Evolutionary conservation across 2,888 invertebrate species (phyloP).

Genomic region (Acrocyrtus sp.): DNA sequence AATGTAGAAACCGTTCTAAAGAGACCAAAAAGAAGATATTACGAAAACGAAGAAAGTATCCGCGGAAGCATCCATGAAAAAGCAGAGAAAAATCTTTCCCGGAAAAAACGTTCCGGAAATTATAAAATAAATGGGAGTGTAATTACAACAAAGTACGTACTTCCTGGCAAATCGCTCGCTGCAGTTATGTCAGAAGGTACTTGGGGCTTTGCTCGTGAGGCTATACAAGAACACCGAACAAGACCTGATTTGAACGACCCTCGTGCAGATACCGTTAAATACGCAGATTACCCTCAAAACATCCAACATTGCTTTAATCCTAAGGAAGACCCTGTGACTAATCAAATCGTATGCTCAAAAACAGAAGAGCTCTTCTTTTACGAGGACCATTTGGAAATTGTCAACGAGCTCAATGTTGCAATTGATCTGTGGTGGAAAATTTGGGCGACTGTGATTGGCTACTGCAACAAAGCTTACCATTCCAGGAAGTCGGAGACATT

Average conservation of each 20-base stretch:
- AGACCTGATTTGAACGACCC: slow-evolving; percentile 24
- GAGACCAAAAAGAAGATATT: no score
- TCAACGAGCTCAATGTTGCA: slow-evolving; percentile 44
- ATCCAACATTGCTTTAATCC: slow-evolving; percentile 22
- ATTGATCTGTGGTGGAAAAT: slow-evolving; percentile 54
- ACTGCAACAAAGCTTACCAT: slow-evolving; percentile 40
- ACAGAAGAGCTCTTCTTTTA: slow-evolving; percentile 36
- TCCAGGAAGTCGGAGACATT: slow-evolving; percentile 44
- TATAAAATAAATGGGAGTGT: not conserved
- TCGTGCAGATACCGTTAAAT: not conserved
- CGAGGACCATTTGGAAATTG: slow-evolving; percentile 39
- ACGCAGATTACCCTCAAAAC: slow-evolving; percentile 9
- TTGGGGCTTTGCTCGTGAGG: slow-evolving; percentile 3
- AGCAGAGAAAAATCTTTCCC: not conserved
- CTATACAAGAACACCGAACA: slow-evolving; percentile 7
- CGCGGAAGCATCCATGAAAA: not conserved
- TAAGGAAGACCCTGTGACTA: slow-evolving; percentile 7
- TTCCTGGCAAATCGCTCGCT: slow-evolving; percentile 12
- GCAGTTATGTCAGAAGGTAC: slow-evolving; percentile 9
- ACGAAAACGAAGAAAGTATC: not conserved
- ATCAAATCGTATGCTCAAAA: slow-evolving; percentile 5
- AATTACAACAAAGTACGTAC: not conserved
- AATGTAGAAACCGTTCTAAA: no score
- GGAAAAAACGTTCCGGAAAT: not conserved
- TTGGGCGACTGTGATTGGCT: slow-evolving; percentile 44